Base-by-base conservation (phyloP, 2,888 invertebrate species). In the Heliconius ethilla region DNA sequence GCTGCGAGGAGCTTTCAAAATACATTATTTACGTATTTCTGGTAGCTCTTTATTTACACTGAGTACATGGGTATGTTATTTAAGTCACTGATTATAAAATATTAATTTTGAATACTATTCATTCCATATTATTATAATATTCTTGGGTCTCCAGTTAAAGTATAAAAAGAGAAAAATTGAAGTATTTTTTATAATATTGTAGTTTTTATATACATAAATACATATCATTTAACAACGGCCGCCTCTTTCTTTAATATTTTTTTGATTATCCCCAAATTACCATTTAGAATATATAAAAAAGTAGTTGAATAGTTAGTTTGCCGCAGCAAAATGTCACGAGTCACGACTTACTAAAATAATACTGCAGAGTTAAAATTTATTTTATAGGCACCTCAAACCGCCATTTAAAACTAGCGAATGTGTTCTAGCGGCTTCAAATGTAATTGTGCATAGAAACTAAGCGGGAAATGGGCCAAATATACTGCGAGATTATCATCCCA, bases 271-370 rank as follows among this genome's bases (percentile, higher is more conserved):
- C 18, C 18, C 18, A 51, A 18, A 51, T 51, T 18, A 51, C 18
- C 18, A 51, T 51, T 0, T 7, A 22, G 22, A 51, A 51, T 51
- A 51, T 18, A 27, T 1, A 15, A 37, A 70, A 67, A 65, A 22
- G 11, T 40, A n/a, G 15, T 45, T 0, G 29, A 70, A 22, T 51
- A 22, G 55, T 55, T 33, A 63, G 25, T 74, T 40, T 62, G 62
- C 18, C 62, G 63, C 22, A 63, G 37, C 40, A 63, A 63, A 74
- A 74, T 62, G 62, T 69, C 69, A 45, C 62, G 15, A n/a, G 37
- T 62, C 59, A 73, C 62, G 27, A 74, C 74, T 63, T 45, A 62
- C 74, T 74, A 63, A 74, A 74, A 63, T 63, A 65, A 74, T 74
- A 74, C 37, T 65, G 74, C 65, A 74, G 29, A 45, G 74, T 63